Percentiles rank a stretch among this genome's conserved stretches.
These are phyloP conservation scores for Lophura nycthemera DNA, from an alignment of 2,113 vertebrate species.

Conservation along the genomic window DNA sequence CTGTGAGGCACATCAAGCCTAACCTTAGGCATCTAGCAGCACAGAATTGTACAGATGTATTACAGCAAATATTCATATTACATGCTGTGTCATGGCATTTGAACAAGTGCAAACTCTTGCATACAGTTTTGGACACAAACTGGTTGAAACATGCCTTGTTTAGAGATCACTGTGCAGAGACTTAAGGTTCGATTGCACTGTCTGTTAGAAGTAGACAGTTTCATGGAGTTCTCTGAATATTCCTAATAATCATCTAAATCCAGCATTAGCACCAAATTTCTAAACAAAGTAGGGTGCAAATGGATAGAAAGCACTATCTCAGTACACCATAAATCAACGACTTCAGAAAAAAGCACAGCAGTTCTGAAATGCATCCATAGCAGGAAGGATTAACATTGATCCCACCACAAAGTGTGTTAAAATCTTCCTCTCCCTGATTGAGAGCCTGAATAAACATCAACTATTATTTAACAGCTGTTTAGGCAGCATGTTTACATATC, in stretches of 20 bases:
- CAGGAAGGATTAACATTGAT: conserved; percentile 12
- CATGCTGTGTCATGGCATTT: conserved; percentile 23
- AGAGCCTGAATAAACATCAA: conserved; percentile 49
- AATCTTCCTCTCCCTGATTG: conserved; percentile 28
- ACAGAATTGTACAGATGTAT: conserved; percentile 45
- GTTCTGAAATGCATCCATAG: not conserved
- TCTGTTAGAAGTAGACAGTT: not conserved
- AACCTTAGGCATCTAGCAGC: conserved; percentile 31
- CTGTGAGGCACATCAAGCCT: conserved; percentile 4
- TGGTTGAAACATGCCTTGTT: conserved; percentile 14
- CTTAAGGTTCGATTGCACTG: not conserved
- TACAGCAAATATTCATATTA: conserved; percentile 30
- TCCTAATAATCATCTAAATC: not conserved
- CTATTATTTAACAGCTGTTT: conserved; percentile 66
- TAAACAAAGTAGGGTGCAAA: not conserved
- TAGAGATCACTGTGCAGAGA: conserved; percentile 31
- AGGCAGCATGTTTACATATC: conserved; percentile 44
- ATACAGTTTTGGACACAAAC: conserved; percentile 18
- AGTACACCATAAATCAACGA: not conserved
- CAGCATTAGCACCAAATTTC: not conserved
- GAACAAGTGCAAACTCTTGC: conserved; percentile 23
- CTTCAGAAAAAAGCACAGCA: not conserved
- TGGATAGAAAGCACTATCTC: not conserved
- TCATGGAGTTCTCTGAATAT: not conserved
- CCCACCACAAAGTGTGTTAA: not conserved